Percentiles rank a stretch among this genome's conserved stretches.
phyloP scores from a whole-genome alignment of 2,113 vertebrate species.

The Scomber japonicus region DNA sequence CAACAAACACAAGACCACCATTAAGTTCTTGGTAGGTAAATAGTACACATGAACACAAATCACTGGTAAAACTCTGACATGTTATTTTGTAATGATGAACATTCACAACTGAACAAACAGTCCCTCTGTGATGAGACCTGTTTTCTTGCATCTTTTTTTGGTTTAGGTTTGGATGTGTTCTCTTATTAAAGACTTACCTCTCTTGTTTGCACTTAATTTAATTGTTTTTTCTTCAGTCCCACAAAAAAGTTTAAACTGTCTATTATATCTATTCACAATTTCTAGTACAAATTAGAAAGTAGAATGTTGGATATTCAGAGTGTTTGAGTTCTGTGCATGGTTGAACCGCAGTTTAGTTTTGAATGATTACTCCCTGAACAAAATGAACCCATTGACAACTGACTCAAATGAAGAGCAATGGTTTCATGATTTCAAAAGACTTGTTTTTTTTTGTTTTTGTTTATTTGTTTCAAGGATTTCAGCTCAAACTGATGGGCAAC shows the following conservation, averaged over 20 bases:
- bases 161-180: conserved; percentile 70
- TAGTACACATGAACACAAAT: conserved; percentile 13
- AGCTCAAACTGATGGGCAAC: background rate
- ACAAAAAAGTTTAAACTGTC: background rate
- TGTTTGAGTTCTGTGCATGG: background rate
- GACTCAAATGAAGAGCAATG: background rate
- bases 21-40: conserved; percentile 9
- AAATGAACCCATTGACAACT: conserved; percentile 1
- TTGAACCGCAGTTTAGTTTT: background rate
- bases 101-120: conserved; percentile 46
- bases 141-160: conserved; percentile 60
- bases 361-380: background rate
- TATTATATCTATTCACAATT: background rate
- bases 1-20: conserved; percentile 7
- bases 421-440: conserved; percentile 6
- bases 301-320: background rate
- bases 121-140: conserved; percentile 49
- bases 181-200: conserved; percentile 73
- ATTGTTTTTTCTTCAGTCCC: background rate
- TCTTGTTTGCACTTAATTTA: conserved; percentile 60
- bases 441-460: too few species aligned
- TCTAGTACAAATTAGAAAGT: background rate
- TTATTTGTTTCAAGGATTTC: background rate
- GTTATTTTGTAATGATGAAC: conserved; percentile 39
- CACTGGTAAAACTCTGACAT: conserved; percentile 42